Conservation (phyloP, 1,140 invertebrate species). For the Hestina assimilis region DNA sequence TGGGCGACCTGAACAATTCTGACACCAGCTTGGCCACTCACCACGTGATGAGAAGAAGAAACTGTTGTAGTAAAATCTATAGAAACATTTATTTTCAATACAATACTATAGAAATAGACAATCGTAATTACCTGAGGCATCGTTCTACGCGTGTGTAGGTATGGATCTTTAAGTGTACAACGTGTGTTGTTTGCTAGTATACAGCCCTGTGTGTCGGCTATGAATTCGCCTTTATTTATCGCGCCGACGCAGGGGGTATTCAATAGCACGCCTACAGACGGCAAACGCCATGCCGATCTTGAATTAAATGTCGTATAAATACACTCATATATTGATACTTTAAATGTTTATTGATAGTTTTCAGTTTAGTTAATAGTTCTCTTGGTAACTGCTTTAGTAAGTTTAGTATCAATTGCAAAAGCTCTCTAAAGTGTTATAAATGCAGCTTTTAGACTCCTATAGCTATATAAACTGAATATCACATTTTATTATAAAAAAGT, state of each 20-base stretch:
- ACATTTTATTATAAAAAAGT: too few species aligned
- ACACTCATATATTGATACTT: slow-evolving; percentile 3
- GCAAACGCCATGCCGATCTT: neutral
- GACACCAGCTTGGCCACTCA: too few species aligned
- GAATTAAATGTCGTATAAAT: slow-evolving; percentile 3
- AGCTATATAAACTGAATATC: too few species aligned
- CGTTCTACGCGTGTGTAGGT: neutral
- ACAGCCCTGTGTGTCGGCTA: neutral
- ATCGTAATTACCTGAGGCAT: slow-evolving; percentile 6
- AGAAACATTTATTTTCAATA: too few species aligned
- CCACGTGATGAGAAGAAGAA: too few species aligned
- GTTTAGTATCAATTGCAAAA: too few species aligned
- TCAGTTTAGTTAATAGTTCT: neutral
- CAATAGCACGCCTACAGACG: slow-evolving; percentile 9
- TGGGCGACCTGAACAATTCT: too few species aligned
- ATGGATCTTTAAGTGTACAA: neutral
- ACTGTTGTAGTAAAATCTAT: too few species aligned
- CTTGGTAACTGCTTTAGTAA: too few species aligned
- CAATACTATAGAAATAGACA: neutral
- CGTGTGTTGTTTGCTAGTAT: neutral
- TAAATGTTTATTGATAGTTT: neutral
- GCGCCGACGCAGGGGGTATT: slow-evolving; percentile 6
- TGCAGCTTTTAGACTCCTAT: too few species aligned
- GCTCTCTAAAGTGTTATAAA: too few species aligned
- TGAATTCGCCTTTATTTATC: slow-evolving; percentile 8